Evolutionary conservation across 2,113 vertebrate species (phyloP).

Genomic region (Xerus inauris): DNA sequence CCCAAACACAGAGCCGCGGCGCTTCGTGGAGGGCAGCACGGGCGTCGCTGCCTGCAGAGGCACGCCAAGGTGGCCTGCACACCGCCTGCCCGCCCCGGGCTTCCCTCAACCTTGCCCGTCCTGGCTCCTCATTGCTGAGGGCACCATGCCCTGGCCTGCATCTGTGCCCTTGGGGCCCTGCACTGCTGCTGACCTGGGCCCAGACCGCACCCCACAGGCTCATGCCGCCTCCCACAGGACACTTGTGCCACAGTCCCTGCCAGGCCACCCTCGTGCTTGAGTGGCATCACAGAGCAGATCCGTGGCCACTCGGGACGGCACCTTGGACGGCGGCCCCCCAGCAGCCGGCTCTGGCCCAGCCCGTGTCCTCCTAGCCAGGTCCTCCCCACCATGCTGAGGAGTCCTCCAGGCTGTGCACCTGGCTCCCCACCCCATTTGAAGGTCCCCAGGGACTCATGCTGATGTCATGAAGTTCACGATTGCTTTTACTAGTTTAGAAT

Average conservation of each 20-base stretch:
- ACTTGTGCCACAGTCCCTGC: neutral
- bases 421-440: neutral
- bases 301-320: neutral
- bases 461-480: neutral
- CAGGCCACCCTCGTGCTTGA: neutral
- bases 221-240: accelerated
- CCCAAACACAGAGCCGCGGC: neutral
- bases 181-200: neutral
- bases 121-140: neutral
- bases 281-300: neutral
- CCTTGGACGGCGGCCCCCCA: neutral
- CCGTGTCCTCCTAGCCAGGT: neutral
- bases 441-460: neutral
- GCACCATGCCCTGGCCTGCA: neutral
- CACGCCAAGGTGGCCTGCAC: neutral
- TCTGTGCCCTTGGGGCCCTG: neutral
- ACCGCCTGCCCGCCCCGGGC: no score
- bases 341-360: neutral
- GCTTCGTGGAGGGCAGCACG: accelerated
- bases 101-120: neutral
- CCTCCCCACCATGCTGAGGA: neutral
- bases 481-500: neutral
- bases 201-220: neutral
- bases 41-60: neutral
- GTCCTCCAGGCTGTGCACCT: neutral